Evolutionary conservation across 2,888 invertebrate species (phyloP).

Genomic region (Atethmia centrago): DNA sequence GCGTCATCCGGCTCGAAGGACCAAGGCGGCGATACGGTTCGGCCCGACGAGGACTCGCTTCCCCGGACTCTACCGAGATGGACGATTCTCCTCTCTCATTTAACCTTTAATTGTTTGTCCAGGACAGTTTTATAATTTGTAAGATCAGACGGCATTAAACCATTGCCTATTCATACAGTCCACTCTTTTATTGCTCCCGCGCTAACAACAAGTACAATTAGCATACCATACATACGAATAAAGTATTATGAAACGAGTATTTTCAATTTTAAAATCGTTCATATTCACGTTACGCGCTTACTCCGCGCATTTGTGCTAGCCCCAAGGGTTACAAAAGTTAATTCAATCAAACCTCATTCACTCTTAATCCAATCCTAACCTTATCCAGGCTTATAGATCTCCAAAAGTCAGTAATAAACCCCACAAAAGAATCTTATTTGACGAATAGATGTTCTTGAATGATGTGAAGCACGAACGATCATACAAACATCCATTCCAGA

Average conservation of each 20-base stretch:
- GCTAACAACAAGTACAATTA: too few relatives aligned
- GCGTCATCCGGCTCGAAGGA: too few relatives aligned
- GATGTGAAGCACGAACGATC: background rate
- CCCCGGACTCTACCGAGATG: too few relatives aligned
- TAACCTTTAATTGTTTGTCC: too few relatives aligned
- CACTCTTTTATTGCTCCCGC: too few relatives aligned
- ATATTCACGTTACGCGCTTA: background rate
- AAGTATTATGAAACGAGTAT: background rate
- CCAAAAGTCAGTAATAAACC: background rate
- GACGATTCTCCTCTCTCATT: too few relatives aligned
- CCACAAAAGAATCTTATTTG: background rate
- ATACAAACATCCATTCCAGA: constrained; percentile 19
- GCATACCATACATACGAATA: background rate
- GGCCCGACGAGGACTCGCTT: too few relatives aligned
- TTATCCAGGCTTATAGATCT: background rate
- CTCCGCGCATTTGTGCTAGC: background rate
- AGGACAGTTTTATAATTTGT: too few relatives aligned
- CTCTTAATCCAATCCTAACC: background rate
- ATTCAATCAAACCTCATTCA: background rate
- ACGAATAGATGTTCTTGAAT: constrained; percentile 9
- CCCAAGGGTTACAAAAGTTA: background rate
- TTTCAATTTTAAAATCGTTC: too few relatives aligned
- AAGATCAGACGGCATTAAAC: too few relatives aligned
- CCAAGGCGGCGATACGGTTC: too few relatives aligned
- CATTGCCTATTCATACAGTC: too few relatives aligned